phyloP scores from a whole-genome alignment of 2,113 vertebrate genomes.

The Tachysurus fulvidraco region DNA sequence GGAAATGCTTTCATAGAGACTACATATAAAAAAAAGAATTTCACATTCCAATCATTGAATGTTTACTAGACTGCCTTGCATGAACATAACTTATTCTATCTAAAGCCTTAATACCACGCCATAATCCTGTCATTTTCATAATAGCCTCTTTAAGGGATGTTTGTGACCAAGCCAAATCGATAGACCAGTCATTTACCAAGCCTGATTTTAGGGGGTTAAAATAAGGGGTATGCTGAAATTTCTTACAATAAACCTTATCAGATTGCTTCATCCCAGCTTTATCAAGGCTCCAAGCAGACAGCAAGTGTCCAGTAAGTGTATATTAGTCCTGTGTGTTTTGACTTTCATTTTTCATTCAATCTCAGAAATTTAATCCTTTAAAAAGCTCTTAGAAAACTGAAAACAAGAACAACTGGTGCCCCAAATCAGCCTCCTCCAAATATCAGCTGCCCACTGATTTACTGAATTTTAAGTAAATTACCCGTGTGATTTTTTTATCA shows the following conservation, averaged over 20 bases:
- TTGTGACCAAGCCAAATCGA: constrained; percentile 49
- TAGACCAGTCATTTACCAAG: constrained; percentile 42
- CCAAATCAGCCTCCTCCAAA: neutral
- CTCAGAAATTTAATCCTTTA: neutral
- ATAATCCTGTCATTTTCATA: constrained; percentile 60
- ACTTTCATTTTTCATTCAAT: neutral
- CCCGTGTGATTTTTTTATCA: neutral
- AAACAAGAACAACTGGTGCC: neutral
- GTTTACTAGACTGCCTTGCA: constrained; percentile 35
- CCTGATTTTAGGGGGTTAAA: constrained; percentile 54
- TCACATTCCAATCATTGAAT: constrained; percentile 19
- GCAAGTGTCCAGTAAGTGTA: neutral
- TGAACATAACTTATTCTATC: constrained; percentile 48
- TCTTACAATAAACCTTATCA: constrained; percentile 31
- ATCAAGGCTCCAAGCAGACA: neutral
- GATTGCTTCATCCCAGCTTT: constrained; percentile 12
- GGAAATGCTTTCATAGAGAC: neutral
- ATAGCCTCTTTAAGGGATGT: constrained; percentile 58
- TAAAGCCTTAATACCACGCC: constrained; percentile 54
- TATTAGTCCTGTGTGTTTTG: neutral
- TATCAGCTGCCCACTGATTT: neutral
- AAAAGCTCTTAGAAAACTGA: neutral
- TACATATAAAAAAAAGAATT: neutral
- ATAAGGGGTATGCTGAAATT: constrained; percentile 31
- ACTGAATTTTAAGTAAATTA: neutral